A percentile compares a stretch with the other conserved stretches of the same genome.
phyloP scores from a whole-genome alignment of 1,140 invertebrate species.

The Drosophila nikananu region DNA sequence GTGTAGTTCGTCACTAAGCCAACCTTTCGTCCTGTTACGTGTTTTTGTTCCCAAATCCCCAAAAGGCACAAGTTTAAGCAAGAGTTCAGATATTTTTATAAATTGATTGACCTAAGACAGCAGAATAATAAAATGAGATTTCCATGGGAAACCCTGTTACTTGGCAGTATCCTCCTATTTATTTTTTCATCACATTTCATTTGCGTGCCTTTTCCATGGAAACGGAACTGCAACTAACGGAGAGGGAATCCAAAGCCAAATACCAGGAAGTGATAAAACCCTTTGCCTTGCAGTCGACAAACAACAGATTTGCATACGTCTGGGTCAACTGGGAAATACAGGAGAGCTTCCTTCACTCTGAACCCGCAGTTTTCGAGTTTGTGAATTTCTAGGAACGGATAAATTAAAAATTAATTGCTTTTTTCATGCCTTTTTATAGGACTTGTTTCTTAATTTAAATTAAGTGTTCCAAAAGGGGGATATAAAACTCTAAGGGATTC shows the following conservation, averaged over 20 bases:
- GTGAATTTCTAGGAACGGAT: not conserved
- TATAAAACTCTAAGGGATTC: not conserved
- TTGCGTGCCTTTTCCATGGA: constrained; percentile 1
- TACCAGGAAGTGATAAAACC: constrained; percentile 9
- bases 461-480: too few relatives aligned
- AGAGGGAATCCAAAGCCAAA: not conserved
- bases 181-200: not conserved
- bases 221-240: not conserved
- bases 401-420: not conserved
- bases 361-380: not conserved
- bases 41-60: constrained; percentile 1
- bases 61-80: constrained; percentile 4
- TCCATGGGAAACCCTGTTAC: constrained; percentile 9
- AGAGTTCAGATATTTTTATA: constrained; percentile 63
- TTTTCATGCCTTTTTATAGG: not conserved
- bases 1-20: constrained; percentile 23
- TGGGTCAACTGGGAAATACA: constrained; percentile 1
- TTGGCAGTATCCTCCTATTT: not conserved
- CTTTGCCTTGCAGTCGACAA: not conserved
- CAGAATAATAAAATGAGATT: constrained; percentile 31
- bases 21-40: constrained; percentile 8
- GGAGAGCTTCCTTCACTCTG: too few relatives aligned
- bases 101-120: constrained; percentile 21
- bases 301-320: not conserved
- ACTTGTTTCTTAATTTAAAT: not conserved